These are phyloP conservation scores for Ectropis crepuscularia DNA, from an alignment of 2,888 invertebrate species.

Conservation along the genomic window DNA sequence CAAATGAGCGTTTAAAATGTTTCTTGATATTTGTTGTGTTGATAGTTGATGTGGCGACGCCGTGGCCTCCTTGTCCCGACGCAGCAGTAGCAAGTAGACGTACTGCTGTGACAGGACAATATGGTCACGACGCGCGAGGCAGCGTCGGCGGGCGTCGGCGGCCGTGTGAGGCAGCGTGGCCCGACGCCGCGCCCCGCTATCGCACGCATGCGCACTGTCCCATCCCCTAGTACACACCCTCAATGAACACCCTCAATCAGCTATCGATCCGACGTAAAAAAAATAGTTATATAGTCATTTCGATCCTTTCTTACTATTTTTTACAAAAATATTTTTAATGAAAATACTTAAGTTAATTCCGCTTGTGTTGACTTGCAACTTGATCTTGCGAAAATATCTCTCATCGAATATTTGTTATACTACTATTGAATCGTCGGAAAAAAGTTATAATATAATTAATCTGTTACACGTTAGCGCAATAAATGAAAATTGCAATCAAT, in stretches of 20 bases:
- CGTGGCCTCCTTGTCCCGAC: constrained; percentile 91
- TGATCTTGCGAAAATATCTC: no score
- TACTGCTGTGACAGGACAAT: constrained; percentile 99
- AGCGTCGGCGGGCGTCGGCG: constrained; percentile 71
- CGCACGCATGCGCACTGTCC: constrained; percentile 72
- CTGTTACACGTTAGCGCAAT: no score
- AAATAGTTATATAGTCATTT: constrained; percentile 66
- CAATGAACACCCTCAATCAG: constrained; percentile 81
- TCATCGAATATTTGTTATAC: no score
- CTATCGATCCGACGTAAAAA: constrained; percentile 56
- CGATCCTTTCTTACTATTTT: constrained; percentile 57
- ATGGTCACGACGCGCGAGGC: constrained; percentile 88
- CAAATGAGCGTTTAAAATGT: neutral
- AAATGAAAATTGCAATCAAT: no score
- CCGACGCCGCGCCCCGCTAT: constrained; percentile 69
- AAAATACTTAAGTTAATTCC: no score
- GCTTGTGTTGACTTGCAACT: no score
- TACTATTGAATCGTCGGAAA: no score
- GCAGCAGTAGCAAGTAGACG: constrained; percentile 93
- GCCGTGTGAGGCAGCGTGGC: constrained; percentile 83
- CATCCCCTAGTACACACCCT: constrained; percentile 60
- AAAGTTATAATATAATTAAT: no score
- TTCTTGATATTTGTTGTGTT: constrained; percentile 38
- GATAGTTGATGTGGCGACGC: constrained; percentile 56
- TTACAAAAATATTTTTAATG: neutral